These are phyloP conservation scores for Drosophila monieri DNA, from an alignment of 2,888 invertebrate genomes.

Conservation along the genomic window DNA sequence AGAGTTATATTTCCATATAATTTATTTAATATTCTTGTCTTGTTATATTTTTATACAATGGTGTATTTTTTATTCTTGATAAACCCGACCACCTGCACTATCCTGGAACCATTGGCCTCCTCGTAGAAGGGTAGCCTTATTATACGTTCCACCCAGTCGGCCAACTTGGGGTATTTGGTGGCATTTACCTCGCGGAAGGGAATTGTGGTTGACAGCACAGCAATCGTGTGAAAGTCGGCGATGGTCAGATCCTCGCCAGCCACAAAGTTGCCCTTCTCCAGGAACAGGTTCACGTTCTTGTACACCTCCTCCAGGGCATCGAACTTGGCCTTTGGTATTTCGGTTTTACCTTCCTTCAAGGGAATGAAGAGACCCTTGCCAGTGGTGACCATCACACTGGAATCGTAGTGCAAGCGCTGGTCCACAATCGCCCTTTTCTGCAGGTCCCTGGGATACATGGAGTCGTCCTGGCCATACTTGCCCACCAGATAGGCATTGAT, in stretches of 20 bases:
- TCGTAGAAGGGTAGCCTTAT: conserved; percentile 69
- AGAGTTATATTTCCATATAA: neutral
- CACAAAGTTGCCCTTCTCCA: conserved; percentile 46
- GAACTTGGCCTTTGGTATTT: conserved; percentile 23
- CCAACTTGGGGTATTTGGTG: conserved; percentile 53
- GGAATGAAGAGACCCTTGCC: conserved; percentile 11
- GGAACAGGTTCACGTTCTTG: conserved; percentile 50
- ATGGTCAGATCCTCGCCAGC: conserved; percentile 67
- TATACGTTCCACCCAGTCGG: conserved; percentile 63
- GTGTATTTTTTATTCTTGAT: conserved; percentile 26
- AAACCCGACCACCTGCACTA: neutral
- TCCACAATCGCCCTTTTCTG: conserved; percentile 64
- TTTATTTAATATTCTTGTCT: neutral
- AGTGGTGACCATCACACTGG: conserved; percentile 16
- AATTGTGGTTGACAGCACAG: conserved; percentile 20
- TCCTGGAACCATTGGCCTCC: conserved; percentile 56
- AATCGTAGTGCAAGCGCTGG: conserved; percentile 52
- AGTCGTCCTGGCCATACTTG: conserved; percentile 67
- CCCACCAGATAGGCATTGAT: conserved; percentile 65
- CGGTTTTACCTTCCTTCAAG: conserved; percentile 18
- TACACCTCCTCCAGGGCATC: conserved; percentile 32
- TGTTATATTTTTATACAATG: neutral
- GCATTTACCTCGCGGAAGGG: conserved; percentile 44
- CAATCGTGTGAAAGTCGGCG: conserved; percentile 66
- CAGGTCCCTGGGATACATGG: conserved; percentile 73